phyloP scores from a whole-genome alignment of 1,140 invertebrate species.

The Diprion similis region DNA sequence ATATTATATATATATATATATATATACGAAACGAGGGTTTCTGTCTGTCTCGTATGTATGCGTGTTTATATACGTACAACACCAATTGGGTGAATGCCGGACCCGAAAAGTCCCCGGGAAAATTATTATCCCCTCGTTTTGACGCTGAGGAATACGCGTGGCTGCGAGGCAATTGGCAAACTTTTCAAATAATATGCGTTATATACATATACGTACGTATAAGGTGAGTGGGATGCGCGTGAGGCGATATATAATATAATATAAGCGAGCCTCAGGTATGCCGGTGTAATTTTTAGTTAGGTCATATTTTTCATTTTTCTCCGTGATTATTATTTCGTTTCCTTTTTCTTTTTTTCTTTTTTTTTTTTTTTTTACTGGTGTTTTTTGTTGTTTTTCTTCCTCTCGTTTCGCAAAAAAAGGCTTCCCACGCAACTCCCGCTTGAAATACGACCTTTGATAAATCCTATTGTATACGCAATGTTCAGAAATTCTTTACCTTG shows the following conservation, averaged over 20 bases:
- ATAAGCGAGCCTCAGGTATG: not conserved
- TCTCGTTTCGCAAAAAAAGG: not conserved
- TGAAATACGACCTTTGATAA: not conserved
- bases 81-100: not conserved
- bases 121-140: not conserved
- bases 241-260: no score
- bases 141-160: not conserved
- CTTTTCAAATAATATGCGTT: not conserved
- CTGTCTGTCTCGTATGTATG: no score
- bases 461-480: not conserved
- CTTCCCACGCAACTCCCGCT: not conserved
- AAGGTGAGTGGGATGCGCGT: no score
- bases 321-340: no score
- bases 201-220: slow-evolving; percentile 4
- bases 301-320: no score
- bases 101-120: not conserved
- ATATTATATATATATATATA: no score
- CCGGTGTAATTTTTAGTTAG: no score
- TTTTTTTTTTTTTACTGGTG: no score
- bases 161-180: not conserved
- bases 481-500: not conserved
- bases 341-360: no score
- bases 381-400: no score
- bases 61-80: not conserved
- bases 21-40: no score